phyloP scores from a whole-genome alignment of 1,140 invertebrate genomes.

The Drosophila pandora region DNA sequence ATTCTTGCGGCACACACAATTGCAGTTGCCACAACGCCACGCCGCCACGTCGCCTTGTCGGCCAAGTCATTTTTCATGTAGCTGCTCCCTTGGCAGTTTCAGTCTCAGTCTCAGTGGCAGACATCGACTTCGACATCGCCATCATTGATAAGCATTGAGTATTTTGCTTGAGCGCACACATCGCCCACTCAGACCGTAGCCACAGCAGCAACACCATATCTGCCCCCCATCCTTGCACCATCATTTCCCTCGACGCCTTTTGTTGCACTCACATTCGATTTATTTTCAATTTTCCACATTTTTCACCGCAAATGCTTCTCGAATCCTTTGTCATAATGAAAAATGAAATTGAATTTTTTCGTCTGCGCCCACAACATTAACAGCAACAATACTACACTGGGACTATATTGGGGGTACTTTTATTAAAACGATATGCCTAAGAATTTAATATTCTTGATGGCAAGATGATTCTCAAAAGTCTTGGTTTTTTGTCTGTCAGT shows the following conservation, averaged over 20 bases:
- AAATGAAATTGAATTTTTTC: conserved; percentile 82
- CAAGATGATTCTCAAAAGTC: background rate
- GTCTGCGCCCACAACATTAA: conserved; percentile 53
- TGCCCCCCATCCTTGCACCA: conserved; percentile 4
- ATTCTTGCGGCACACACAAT: conserved; percentile 36
- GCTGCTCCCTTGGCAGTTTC: conserved; percentile 47
- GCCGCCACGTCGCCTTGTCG: conserved; percentile 11
- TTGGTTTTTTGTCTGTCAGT: background rate
- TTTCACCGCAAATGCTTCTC: conserved; percentile 61
- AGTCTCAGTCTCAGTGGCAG: conserved; percentile 21
- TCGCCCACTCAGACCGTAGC: conserved; percentile 22
- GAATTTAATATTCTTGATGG: background rate
- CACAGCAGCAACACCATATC: background rate
- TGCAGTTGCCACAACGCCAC: conserved; percentile 21
- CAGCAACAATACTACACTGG: conserved; percentile 19
- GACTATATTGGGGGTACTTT: background rate
- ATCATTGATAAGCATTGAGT: conserved; percentile 75
- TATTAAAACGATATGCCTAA: too few relatives aligned
- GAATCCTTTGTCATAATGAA: conserved; percentile 74
- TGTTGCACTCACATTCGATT: conserved; percentile 82
- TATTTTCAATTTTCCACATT: conserved; percentile 82
- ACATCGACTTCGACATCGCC: conserved; percentile 39
- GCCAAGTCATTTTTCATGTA: conserved; percentile 66
- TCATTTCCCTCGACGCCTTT: conserved; percentile 47
- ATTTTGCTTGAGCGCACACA: conserved; percentile 71